Base-by-base conservation (phyloP, 2,113 vertebrate genomes). In the Turnix velox region DNA sequence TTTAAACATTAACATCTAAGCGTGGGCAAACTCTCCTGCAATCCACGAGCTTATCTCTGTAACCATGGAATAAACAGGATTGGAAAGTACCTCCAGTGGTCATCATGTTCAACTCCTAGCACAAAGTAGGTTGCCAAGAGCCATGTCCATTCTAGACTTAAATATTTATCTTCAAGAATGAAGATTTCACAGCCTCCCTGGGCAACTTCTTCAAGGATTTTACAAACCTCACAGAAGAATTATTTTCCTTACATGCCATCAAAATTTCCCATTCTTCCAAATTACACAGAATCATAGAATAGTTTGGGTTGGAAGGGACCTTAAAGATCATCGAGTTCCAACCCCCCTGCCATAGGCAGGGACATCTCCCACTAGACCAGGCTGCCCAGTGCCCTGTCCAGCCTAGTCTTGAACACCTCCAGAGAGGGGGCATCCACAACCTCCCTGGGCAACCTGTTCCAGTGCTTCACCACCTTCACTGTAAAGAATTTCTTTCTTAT, bases 61-160 rank as follows among this genome's bases (percentile, higher is more conserved):
- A 76, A 54, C 8, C 13, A 33, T 1, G 8, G 42, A 87, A 65
- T 35, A 82, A 67, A 3, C 23, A 43, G 19, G 28, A 49, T 1
- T 52, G 46, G 54, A 83, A 83, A 19, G 28, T 14, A 54, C 5
- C 9, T 58, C 33, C 87, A 74, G 7, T 5, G 54, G 40, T 18
- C 18, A 61, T 8, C 0, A 0, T 5, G 7, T 12, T 39, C 22
- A 61, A 25, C 2, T 1, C 23, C 1, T 5, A 86, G 8, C 25
- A 30, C 49, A 66, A 52, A 83, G 45, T 15, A 90, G 58, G 23
- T 2, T 65, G 25, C 30, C 1, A 3, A 58, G 10, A 15, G 24
- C 28, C 31, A 33, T 0, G 0, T 66, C 30, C 30, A 80, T 11
- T 18, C 58, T 16, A 37, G 4, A 22, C 59, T n/a, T 28, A 20